A percentile compares a stretch with the other conserved stretches of the same genome.
phyloP scores from a whole-genome alignment of 2,113 vertebrate species.

The Cephalopholis sonnerati region DNA sequence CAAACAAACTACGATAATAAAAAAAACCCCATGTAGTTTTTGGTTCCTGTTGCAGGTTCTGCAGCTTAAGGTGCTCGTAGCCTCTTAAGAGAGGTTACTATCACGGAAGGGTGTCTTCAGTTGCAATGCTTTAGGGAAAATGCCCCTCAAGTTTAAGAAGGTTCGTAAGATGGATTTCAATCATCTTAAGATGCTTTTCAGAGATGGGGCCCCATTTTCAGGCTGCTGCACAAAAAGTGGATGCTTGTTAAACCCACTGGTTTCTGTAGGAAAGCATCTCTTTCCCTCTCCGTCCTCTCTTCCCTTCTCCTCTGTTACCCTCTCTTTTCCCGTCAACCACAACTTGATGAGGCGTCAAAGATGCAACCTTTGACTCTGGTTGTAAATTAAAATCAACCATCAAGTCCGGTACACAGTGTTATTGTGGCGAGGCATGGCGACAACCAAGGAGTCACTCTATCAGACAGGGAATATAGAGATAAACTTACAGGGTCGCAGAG shows the following conservation, averaged over 20 bases:
- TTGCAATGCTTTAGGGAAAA: neutral
- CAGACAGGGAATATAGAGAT: slow-evolving; percentile 68
- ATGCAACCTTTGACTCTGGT: slow-evolving; percentile 52
- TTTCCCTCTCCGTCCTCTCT: neutral
- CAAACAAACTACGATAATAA: neutral
- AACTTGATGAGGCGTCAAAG: slow-evolving; percentile 33
- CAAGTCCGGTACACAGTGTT: slow-evolving; percentile 29
- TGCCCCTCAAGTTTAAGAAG: neutral
- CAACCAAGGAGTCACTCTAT: slow-evolving; percentile 62
- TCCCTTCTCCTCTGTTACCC: neutral
- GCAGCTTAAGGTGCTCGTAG: neutral
- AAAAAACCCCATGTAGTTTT: neutral
- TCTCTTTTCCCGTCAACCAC: slow-evolving; percentile 21
- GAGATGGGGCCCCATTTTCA: neutral
- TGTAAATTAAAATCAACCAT: slow-evolving; percentile 59
- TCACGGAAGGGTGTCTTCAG: neutral
- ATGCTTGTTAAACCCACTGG: neutral
- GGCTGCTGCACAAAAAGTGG: neutral
- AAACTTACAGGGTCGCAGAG: slow-evolving; percentile 65
- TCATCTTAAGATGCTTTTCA: neutral
- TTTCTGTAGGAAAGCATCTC: neutral
- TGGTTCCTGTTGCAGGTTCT: neutral
- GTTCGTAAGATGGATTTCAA: neutral
- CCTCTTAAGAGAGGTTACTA: neutral
- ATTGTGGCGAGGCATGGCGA: slow-evolving; percentile 33